These are phyloP conservation scores for Heteractis magnifica DNA, from an alignment of 92 coral and sea anemone species.

Conservation along the genomic window DNA sequence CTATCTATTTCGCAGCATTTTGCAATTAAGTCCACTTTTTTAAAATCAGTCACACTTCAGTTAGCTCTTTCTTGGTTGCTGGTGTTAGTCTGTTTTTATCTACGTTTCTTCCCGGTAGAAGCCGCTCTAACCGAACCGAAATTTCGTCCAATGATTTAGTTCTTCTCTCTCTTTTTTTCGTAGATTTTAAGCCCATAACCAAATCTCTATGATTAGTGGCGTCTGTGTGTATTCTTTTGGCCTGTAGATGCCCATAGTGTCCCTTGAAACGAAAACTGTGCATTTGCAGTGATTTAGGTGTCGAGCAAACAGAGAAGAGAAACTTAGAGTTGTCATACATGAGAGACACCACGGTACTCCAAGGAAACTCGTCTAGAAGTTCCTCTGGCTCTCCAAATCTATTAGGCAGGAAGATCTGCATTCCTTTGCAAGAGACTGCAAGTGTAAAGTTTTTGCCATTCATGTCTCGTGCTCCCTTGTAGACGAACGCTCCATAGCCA, in stretches of 20 bases:
- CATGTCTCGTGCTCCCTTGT: conserved; percentile 62
- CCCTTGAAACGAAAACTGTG: conserved; percentile 28
- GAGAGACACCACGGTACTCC: conserved; percentile 62
- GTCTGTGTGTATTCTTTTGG: conserved; percentile 9
- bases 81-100: neutral
- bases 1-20: no score
- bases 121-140: conserved; percentile 10
- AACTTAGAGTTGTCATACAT: conserved; percentile 66
- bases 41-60: no score
- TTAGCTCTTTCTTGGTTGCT: neutral
- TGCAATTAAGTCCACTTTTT: no score
- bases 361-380: conserved; percentile 56
- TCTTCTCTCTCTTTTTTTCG: conserved; percentile 4
- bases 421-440: conserved; percentile 71
- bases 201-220: conserved; percentile 16
- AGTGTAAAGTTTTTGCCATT: conserved; percentile 65
- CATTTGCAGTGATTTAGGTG: conserved; percentile 19
- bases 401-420: conserved; percentile 54
- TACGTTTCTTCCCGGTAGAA: conserved; percentile 15
- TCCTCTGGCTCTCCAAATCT: conserved; percentile 61
- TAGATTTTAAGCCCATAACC: neutral
- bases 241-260: conserved; percentile 22
- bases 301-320: conserved; percentile 19
- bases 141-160: conserved; percentile 17
- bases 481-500: conserved; percentile 66